Conservation (phyloP, 92 coral and sea anemone genomes). For the Heliopora coerulea region DNA sequence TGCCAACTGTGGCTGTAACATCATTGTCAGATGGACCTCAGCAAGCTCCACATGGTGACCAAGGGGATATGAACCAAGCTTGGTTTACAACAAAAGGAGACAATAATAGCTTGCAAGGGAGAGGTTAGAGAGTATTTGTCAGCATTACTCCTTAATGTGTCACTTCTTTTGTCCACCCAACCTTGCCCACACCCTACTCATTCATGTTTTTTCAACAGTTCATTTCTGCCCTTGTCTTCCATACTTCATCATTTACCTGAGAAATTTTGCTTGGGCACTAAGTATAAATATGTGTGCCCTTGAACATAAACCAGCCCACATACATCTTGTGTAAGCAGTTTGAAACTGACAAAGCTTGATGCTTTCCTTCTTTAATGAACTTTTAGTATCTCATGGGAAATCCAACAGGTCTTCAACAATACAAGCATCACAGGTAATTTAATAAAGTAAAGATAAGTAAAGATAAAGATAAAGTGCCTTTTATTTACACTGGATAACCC, state of each 20-base stretch:
- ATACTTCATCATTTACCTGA: not conserved
- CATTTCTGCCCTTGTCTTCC: no score
- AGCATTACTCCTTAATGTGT: not conserved
- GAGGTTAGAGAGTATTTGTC: conserved; percentile 53
- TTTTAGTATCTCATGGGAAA: not conserved
- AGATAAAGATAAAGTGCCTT: no score
- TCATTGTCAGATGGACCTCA: conserved; percentile 2
- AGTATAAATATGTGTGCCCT: no score
- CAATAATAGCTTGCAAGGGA: conserved; percentile 83
- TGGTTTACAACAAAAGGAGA: conserved; percentile 99
- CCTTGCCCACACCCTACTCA: no score
- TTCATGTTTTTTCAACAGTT: no score
- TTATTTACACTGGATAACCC: no score
- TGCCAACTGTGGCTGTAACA: not conserved
- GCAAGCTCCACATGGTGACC: conserved; percentile 35
- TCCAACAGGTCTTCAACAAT: not conserved
- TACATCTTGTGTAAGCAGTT: no score
- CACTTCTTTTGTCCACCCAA: no score
- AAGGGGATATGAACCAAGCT: conserved; percentile 85
- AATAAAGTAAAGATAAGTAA: no score
- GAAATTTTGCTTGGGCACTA: no score
- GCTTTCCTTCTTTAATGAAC: not conserved
- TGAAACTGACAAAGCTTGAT: no score
- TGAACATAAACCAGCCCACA: no score
- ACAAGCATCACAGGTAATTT: not conserved